Conservation (phyloP, 2,113 vertebrate genomes). For the Rhagologus leucostigma region DNA sequence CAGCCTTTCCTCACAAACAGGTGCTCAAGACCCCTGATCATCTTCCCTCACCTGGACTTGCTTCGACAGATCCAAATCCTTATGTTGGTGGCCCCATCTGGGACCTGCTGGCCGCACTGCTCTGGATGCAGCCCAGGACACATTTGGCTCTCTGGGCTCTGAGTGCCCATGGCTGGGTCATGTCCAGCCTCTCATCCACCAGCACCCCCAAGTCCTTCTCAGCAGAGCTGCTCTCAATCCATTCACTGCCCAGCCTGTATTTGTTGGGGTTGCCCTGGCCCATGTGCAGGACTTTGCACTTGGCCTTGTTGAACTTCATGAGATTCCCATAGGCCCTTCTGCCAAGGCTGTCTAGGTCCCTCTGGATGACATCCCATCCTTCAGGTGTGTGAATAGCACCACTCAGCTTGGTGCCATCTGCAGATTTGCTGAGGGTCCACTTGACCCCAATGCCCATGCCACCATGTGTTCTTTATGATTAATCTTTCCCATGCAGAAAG, state of each 20-base stretch:
- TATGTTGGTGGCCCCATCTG: rapidly evolving
- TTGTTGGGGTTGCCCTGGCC: background rate
- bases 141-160: rapidly evolving
- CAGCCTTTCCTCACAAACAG: background rate
- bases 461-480: background rate
- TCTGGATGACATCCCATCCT: background rate
- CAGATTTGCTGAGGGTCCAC: background rate
- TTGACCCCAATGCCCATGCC: background rate
- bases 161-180: background rate
- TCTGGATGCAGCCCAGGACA: background rate
- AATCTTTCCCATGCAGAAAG: background rate
- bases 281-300: background rate
- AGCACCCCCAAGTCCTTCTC: background rate
- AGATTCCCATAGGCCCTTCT: background rate
- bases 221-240: background rate
- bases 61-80: background rate
- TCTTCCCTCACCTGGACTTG: background rate
- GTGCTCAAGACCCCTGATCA: background rate
- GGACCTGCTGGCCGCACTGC: background rate
- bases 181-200: background rate
- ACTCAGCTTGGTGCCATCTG: background rate
- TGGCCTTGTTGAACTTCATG: background rate
- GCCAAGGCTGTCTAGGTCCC: background rate
- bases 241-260: background rate
- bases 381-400: background rate